Evolutionary conservation across 1,140 invertebrate species (phyloP), one percentile per base, ranked within the genome.

Genomic region (Eumeta japonica): DNA sequence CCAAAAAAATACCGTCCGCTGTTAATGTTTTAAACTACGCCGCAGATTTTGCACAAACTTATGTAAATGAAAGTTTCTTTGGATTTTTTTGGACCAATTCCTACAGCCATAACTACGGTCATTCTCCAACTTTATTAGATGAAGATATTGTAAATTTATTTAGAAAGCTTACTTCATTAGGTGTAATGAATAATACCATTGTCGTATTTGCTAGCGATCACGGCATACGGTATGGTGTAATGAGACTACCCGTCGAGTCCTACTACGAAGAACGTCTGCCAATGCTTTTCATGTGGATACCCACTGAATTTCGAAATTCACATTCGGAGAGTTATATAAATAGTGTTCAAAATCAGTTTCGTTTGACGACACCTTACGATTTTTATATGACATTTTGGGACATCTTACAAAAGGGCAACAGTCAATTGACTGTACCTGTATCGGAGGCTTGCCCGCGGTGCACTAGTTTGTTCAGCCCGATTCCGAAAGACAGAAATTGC

Each of bases 251-350:
- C 0, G 79, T 83, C 41, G 78, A 82, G 4, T 90, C 91, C 0
- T 88, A 87, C 76, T 80, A 92, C 32, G 92, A 94, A 57, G 90
- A 93, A 58, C 62, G 89, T 28, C 59, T 94, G 13, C 92, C 92
- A 1, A 87, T 89, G 60, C 71, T 89, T 15, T 88, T 83, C 45
- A 44, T 92, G 4, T 81, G 81, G 54, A 49, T 92, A 0, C 90
- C 92, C 0, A 53, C 80, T 19, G 79, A 77, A 66, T 89, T 89
- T 48, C 62, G 65, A 28, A 46, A 77, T 10, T 62, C 71, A 31
- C 78, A 84, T 50, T 75, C 79, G 1, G 43, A 76, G 10, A 63
- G 81, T 7, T 77, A 76, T n/a, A n/a, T n/a, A n/a, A n/a, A n/a
- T n/a, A n/a, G n/a, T n/a, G n/a, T n/a, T n/a, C n/a, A n/a, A 0